These are phyloP conservation scores for Deilephila porcellus DNA, from an alignment of 2,888 invertebrate genomes.

Conservation along the genomic window DNA sequence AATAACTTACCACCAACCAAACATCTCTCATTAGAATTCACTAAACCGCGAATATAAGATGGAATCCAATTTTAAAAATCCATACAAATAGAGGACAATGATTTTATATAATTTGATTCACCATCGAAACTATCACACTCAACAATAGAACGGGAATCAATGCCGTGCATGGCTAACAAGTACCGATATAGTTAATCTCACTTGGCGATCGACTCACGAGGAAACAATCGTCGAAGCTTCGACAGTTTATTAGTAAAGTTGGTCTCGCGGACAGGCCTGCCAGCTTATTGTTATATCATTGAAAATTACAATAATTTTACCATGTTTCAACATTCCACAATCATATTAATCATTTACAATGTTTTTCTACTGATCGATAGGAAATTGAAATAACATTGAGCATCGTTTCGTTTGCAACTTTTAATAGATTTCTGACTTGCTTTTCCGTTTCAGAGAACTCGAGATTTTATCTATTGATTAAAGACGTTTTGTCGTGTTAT, in stretches of 20 bases:
- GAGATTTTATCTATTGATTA: no score
- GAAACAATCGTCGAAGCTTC: conserved; percentile 20
- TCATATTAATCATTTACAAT: not conserved
- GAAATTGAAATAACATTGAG: no score
- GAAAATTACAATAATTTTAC: not conserved
- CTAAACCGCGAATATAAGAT: no score
- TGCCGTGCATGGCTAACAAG: conserved; percentile 7
- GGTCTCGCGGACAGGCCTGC: not conserved
- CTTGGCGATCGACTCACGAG: not conserved
- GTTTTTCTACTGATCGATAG: not conserved
- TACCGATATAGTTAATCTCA: conserved; percentile 5
- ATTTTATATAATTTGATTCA: not conserved
- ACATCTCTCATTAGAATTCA: no score
- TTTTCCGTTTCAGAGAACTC: no score
- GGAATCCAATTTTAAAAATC: no score
- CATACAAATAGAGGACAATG: not conserved
- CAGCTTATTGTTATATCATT: conserved; percentile 9
- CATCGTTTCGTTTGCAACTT: no score
- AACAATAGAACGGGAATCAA: not conserved
- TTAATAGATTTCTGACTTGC: no score
- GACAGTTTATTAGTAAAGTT: conserved; percentile 21
- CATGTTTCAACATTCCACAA: not conserved
- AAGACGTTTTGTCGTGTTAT: no score
- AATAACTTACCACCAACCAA: no score
- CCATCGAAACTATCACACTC: not conserved